Evolutionary conservation across 2,113 vertebrate species (phyloP).

Genomic region (Ibidorhyncha struthersii): DNA sequence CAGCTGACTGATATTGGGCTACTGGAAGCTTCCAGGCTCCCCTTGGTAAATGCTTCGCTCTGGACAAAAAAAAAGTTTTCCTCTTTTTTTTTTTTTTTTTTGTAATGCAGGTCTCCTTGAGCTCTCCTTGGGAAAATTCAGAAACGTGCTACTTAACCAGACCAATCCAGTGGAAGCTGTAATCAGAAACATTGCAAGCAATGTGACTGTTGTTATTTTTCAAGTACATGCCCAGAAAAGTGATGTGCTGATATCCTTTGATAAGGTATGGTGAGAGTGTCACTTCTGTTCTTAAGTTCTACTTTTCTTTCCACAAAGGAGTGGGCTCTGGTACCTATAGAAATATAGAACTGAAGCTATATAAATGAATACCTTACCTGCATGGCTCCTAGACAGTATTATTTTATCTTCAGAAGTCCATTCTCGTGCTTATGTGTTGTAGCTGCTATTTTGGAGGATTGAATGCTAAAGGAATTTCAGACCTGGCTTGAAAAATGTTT

Average conservation of each 20-base stretch:
- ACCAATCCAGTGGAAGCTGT: slow-evolving; percentile 82
- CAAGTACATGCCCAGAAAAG: slow-evolving; percentile 88
- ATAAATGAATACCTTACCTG: background rate
- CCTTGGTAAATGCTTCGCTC: background rate
- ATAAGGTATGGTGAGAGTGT: slow-evolving; percentile 74
- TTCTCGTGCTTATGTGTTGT: background rate
- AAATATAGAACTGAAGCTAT: background rate
- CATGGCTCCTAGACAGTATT: background rate
- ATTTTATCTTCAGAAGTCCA: background rate
- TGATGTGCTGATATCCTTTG: slow-evolving; percentile 86
- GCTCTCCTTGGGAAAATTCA: slow-evolving; percentile 87
- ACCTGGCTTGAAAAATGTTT: background rate
- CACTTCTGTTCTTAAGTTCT: background rate
- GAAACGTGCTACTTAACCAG: slow-evolving; percentile 80
- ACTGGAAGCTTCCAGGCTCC: background rate
- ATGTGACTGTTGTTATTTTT: slow-evolving; percentile 83
- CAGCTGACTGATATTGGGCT: background rate
- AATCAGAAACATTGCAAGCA: slow-evolving; percentile 79
- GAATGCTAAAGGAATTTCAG: background rate
- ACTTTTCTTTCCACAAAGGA: background rate
- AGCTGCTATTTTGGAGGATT: background rate
- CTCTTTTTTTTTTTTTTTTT: background rate
- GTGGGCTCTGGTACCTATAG: background rate
- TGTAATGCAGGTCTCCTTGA: slow-evolving; percentile 80
- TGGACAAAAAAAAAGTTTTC: background rate